Conservation (phyloP, 2,888 invertebrate species). For the Nycteola revayana region DNA sequence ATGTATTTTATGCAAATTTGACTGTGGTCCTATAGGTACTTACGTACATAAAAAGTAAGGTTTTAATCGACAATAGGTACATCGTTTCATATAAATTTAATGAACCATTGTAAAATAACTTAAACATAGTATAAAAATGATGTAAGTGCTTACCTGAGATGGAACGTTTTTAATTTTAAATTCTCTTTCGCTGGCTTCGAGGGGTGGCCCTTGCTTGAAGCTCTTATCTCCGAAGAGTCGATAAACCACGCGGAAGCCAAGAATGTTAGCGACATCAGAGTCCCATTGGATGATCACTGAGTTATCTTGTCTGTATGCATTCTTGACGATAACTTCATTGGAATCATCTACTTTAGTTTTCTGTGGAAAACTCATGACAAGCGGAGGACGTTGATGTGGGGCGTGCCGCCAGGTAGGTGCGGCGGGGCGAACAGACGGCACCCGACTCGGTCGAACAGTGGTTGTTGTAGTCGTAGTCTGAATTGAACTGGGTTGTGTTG, state of each 20-base stretch:
- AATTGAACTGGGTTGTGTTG: slow-evolving; percentile 35
- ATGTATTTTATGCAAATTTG: too few species aligned
- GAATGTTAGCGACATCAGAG: slow-evolving; percentile 91
- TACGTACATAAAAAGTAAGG: too few species aligned
- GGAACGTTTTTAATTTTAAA: slow-evolving; percentile 97
- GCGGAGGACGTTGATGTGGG: slow-evolving; percentile 85
- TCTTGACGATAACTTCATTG: slow-evolving; percentile 92
- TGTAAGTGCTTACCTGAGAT: slow-evolving; percentile 88
- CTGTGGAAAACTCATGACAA: slow-evolving; percentile 87
- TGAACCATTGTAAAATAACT: too few species aligned
- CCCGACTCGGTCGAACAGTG: slow-evolving; percentile 54
- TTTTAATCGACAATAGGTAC: too few species aligned
- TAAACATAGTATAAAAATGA: too few species aligned
- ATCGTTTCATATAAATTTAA: too few species aligned
- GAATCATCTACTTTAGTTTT: slow-evolving; percentile 84
- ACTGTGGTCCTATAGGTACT: too few species aligned
- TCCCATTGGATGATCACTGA: slow-evolving; percentile 96
- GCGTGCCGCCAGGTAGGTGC: slow-evolving; percentile 73
- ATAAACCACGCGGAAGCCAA: slow-evolving; percentile 95
- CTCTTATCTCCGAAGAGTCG: slow-evolving; percentile 93
- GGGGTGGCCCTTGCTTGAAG: slow-evolving; percentile 94
- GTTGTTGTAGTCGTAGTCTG: slow-evolving; percentile 41
- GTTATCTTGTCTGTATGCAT: slow-evolving; percentile 92
- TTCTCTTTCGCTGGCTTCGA: slow-evolving; percentile 94
- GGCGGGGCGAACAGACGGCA: slow-evolving; percentile 61